Base-by-base conservation (phyloP, 2,888 invertebrate species). In the Brassicogethes aeneus region DNA sequence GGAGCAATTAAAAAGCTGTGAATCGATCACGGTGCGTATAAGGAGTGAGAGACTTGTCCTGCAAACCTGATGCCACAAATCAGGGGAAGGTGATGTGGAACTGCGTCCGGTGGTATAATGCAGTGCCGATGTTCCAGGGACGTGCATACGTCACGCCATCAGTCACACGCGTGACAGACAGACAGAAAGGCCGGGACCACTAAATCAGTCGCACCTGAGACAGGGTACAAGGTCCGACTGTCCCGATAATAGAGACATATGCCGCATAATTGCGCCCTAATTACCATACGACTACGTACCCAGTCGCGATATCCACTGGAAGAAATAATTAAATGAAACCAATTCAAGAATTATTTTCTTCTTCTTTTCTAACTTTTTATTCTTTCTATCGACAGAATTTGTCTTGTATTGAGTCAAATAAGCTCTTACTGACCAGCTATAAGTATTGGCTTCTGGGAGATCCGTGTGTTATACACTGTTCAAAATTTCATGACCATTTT, bases 171-270 rank as follows among this genome's bases (percentile, higher is more conserved):
- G 44, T 49, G 53, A 52, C 50, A 41, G 50, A 54, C 54, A 39
- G 51, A 47, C 52, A 46, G 46, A 49, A 44, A 43, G 51, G 45
- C 48, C 39, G 45, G 39, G 43, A 44, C 52, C 54, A 58, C 60
- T 65, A 65, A 65, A 65, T 65, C 65, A 65, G 64, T 61, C 62
- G 59, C 64, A 64, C 65, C 63, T 65, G 62, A 63, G 63, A 64
- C 65, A 58, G 53, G 51, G 51, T 55, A 59, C 62, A 60, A 61
- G 61, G 57, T 53, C 59, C 56, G 47, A 54, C 54, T 61, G 59
- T 59, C 60, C 58, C 47, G 61, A 60, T 64, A 64, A 65, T 65
- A 60, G 59, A 64, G 63, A 64, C 62, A 61, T 64, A 64, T 60
- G 61, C 61, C 53, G 60, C 59, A 61, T 62, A 62, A 62, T 63